phyloP scores from a whole-genome alignment of 2,113 vertebrate genomes.

The Chloebia gouldiae region DNA sequence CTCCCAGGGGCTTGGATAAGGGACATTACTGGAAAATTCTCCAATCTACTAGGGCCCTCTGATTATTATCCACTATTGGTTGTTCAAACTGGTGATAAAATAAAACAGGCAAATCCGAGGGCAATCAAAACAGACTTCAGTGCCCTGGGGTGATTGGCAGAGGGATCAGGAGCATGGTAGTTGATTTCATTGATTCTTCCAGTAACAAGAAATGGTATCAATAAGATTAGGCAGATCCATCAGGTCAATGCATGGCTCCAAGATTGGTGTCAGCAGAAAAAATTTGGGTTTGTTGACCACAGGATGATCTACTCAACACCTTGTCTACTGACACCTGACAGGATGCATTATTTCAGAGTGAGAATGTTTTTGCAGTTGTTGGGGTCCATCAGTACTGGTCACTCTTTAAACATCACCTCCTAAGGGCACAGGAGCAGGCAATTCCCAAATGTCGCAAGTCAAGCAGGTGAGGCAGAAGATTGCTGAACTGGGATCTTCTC shows the following conservation, averaged over 20 bases:
- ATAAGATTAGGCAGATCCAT: not conserved
- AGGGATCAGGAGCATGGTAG: not conserved
- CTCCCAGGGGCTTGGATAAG: rapidly evolving
- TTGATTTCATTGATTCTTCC: not conserved
- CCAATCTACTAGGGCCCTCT: not conserved
- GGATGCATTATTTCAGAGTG: not conserved
- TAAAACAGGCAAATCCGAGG: not conserved
- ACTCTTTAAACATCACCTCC: not conserved
- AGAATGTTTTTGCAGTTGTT: not conserved
- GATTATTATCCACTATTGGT: not conserved
- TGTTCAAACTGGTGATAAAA: not conserved
- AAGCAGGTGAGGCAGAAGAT: not conserved
- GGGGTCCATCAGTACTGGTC: not conserved
- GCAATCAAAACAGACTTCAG: not conserved
- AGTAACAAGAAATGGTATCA: not conserved
- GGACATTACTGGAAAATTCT: not conserved
- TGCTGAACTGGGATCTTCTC: not conserved
- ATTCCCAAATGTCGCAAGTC: not conserved
- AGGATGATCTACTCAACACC: not conserved
- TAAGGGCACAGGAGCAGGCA: not conserved
- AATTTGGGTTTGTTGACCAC: not conserved
- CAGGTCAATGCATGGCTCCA: not conserved
- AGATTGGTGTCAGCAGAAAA: not conserved
- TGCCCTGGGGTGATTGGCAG: rapidly evolving
- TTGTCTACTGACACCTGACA: not conserved